Evolutionary conservation across 2,888 invertebrate species (phyloP).

Genomic region (Chrysolina oricalcia): DNA sequence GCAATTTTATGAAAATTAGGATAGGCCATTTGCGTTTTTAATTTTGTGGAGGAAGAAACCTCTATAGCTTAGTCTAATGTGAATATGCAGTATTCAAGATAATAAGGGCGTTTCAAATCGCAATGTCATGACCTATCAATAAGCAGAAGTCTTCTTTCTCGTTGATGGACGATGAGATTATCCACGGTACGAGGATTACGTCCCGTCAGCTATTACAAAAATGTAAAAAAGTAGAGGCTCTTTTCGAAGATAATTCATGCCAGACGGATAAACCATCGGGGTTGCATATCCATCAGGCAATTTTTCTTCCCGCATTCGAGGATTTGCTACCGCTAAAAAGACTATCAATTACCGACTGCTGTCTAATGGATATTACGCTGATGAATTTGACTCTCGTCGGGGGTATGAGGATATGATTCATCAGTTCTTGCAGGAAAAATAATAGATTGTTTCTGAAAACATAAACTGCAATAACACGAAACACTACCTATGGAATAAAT

Average conservation of each 20-base stretch:
- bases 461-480: no score
- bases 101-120: neutral
- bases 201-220: constrained; percentile 60
- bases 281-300: constrained; percentile 41
- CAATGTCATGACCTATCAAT: constrained; percentile 52
- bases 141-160: constrained; percentile 59
- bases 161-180: constrained; percentile 63
- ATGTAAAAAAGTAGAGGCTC: constrained; percentile 56
- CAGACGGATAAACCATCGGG: constrained; percentile 61
- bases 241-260: constrained; percentile 63
- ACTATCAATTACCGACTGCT: constrained; percentile 46
- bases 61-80: no score
- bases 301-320: constrained; percentile 43
- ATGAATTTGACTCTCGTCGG: constrained; percentile 41
- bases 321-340: constrained; percentile 41
- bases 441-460: no score
- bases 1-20: no score
- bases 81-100: no score
- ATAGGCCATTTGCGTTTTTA: no score
- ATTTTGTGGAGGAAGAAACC: no score
- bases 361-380: constrained; percentile 45
- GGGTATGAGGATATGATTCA: constrained; percentile 40
- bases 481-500: no score
- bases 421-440: constrained; percentile 4
- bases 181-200: constrained; percentile 59